Evolutionary conservation across 2,888 invertebrate genomes (phyloP), one percentile per base, ranked within the genome.

Genomic region (Troilus luridus): DNA sequence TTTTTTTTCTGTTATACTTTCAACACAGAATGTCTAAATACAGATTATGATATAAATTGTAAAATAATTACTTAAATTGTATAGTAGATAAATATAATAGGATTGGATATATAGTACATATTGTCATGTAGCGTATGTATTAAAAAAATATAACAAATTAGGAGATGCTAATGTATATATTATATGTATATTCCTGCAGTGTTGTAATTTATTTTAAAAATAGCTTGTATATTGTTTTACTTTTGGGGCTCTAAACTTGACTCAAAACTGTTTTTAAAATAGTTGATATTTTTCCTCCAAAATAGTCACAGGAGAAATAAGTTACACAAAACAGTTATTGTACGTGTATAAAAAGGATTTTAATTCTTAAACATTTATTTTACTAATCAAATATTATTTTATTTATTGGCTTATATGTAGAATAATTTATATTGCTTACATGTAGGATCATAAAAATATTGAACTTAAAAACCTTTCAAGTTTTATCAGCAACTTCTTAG

Each of bases 151-250:
- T 85, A 85, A 85, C 85, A 85, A 85, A 56, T 56, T 85, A 85
- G 85, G 85, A 85, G 85, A 85, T 85, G 85, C 85, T 85, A 85
- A n/a, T 85, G 85, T 85, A 85, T 85, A 85, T 85, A 85, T n/a
- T 85, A 58, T 56, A 85, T 85, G 85, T 58, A 85, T 85, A 85
- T 85, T 85, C 85, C 56, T 85, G 85, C 85, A 85, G 58, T 85
- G 85, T 85, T 85, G 56, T 85, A 85, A 85, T 58, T 85, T 85
- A 56, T 85, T 85, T 56, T 58, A 85, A 56, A 54, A 85, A 85
- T 85, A 58, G 85, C 56, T 58, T 85, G 56, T 85, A 56, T 85
- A 85, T 85, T 56, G 19, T 85, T 85, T 56, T 56, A 58, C 56
- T 85, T 85, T 85, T 21, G 54, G 85, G 56, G 85, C 56, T 85